Conservation (phyloP, 2,113 vertebrate species). For the Prolemur simus region DNA sequence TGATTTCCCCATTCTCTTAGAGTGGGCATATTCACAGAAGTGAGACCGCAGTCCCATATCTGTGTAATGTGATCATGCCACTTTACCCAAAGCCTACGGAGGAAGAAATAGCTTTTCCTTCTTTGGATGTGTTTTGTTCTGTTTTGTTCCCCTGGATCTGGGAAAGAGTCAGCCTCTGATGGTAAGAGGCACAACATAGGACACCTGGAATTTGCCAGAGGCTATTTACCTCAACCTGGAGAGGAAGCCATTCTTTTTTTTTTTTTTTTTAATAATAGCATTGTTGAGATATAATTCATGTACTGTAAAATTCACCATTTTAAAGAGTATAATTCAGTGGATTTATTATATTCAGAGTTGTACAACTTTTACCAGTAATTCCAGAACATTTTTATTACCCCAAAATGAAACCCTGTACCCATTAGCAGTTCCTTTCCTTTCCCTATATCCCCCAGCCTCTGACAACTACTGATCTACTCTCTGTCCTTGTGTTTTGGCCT, state of each 20-base stretch:
- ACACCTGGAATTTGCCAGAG: not conserved
- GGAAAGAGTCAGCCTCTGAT: not conserved
- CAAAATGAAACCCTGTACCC: not conserved
- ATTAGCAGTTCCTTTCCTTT: not conserved
- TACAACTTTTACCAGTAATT: not conserved
- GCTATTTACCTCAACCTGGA: not conserved
- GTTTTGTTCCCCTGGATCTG: not conserved
- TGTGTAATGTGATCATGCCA: not conserved
- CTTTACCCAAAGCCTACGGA: not conserved
- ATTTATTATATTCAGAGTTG: not conserved
- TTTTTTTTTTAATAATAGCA: not conserved
- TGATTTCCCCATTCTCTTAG: not conserved
- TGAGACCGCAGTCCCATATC: not conserved
- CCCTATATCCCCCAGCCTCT: fast-evolving
- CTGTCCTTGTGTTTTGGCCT: not conserved
- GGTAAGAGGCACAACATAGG: not conserved
- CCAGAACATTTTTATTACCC: not conserved
- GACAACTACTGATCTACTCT: not conserved
- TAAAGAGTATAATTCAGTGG: not conserved
- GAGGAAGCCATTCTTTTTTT: not conserved
- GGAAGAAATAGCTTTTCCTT: not conserved
- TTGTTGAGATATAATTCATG: not conserved
- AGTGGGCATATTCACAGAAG: not conserved
- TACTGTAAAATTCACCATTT: not conserved
- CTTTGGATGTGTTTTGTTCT: not conserved